Evolutionary conservation across 53 echinoderm and acorn worm species (phyloP).

Genomic region (Echinometra lucunter): DNA sequence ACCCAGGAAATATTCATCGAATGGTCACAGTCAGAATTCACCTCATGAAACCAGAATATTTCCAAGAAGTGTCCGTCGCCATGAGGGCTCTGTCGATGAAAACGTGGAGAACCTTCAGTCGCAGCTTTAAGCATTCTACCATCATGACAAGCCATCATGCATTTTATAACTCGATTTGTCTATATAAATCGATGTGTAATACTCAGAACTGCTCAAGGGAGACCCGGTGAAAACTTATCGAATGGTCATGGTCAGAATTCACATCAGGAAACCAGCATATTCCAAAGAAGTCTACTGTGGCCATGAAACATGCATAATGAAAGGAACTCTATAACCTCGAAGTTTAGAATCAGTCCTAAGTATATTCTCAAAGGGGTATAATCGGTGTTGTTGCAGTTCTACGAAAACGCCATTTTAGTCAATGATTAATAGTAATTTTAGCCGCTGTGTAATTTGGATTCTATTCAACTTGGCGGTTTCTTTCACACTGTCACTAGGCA

Average conservation of each 20-base stretch:
- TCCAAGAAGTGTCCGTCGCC: too few relatives aligned
- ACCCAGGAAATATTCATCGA: not conserved
- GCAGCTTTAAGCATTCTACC: not conserved
- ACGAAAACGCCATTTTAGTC: not conserved
- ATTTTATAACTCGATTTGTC: not conserved
- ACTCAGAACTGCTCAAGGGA: not conserved
- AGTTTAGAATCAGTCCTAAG: not conserved
- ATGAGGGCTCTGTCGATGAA: too few relatives aligned
- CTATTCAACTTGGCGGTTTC: too few relatives aligned
- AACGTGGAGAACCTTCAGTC: not conserved
- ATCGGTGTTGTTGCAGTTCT: not conserved
- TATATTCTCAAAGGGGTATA: not conserved
- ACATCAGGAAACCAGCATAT: not conserved
- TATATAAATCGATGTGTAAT: not conserved
- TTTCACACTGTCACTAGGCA: too few relatives aligned
- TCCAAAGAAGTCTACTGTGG: too few relatives aligned
- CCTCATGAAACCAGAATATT: too few relatives aligned
- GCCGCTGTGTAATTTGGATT: too few relatives aligned
- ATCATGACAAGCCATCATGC: too few relatives aligned
- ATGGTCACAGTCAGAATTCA: not conserved
- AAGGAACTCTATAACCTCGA: not conserved
- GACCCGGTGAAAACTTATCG: not conserved
- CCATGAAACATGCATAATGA: not conserved
- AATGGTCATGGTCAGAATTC: not conserved
- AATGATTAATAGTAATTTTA: too few relatives aligned